Evolutionary conservation across 2,113 vertebrate genomes (phyloP).

Genomic region (Falcunculus frontatus): DNA sequence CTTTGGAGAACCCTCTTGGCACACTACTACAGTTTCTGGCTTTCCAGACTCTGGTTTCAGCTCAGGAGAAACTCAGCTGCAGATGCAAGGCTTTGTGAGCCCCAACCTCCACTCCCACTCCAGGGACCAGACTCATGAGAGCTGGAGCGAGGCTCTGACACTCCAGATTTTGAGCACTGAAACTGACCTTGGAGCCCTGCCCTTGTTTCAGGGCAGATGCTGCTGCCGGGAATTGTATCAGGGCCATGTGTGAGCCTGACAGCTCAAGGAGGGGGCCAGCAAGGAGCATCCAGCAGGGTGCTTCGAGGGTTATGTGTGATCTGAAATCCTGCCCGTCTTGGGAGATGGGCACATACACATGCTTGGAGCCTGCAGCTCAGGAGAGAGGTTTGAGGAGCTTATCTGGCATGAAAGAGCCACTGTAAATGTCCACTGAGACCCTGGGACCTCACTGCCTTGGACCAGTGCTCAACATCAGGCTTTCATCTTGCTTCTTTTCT

Average conservation of each 20-base stretch:
- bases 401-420: not conserved
- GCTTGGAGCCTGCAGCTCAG: not conserved
- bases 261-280: not conserved
- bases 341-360: not conserved
- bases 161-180: not conserved
- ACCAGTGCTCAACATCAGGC: not conserved
- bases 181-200: fast-evolving
- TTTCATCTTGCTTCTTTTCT: not conserved
- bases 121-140: not conserved
- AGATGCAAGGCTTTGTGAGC: not conserved
- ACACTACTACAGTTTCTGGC: not conserved
- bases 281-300: not conserved
- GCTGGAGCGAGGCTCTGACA: not conserved
- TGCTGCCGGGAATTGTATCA: not conserved
- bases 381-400: not conserved
- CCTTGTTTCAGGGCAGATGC: not conserved
- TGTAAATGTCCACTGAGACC: not conserved
- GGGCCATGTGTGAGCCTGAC: fast-evolving
- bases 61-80: not conserved
- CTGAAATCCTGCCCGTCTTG: fast-evolving
- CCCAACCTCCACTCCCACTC: not conserved
- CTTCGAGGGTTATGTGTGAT: fast-evolving
- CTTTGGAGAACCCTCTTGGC: not conserved
- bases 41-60: not conserved
- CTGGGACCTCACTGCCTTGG: not conserved